These are phyloP conservation scores for Chaetodon auriga DNA, from an alignment of 2,113 vertebrate species.

Conservation along the genomic window DNA sequence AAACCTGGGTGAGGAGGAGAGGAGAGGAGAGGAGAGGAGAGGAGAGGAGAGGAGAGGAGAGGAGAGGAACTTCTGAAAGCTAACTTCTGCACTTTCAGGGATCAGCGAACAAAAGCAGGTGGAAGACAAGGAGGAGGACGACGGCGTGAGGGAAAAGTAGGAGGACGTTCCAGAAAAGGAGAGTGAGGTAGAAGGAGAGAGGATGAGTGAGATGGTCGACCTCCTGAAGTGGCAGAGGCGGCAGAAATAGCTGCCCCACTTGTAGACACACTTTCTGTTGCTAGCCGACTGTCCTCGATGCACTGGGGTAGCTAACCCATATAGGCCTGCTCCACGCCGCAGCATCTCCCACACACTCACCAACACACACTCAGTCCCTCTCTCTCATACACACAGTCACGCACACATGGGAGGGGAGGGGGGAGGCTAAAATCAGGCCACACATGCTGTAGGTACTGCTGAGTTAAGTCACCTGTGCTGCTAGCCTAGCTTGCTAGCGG, in stretches of 20 bases:
- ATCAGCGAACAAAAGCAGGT: conserved; percentile 19
- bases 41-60: too few species aligned
- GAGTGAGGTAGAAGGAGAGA: conserved; percentile 41
- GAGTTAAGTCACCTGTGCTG: conserved; percentile 81
- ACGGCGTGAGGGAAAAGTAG: conserved; percentile 42
- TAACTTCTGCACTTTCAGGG: conserved; percentile 41
- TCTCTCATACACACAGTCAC: conserved; percentile 43
- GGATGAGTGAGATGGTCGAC: conserved; percentile 77
- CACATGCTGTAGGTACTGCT: conserved; percentile 80
- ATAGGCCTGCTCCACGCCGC: conserved; percentile 72
- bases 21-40: too few species aligned
- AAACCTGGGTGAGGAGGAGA: conserved; percentile 26
- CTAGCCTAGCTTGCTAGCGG: conserved; percentile 80
- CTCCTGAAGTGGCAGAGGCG: conserved; percentile 80
- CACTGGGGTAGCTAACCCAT: conserved; percentile 81
- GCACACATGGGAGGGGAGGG: conserved; percentile 29
- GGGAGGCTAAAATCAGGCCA: conserved; percentile 72
- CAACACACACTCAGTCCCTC: conserved; percentile 24
- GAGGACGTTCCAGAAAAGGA: conserved; percentile 61
- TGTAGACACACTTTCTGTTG: conserved; percentile 84
- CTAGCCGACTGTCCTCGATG: conserved; percentile 79
- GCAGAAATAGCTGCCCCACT: conserved; percentile 89
- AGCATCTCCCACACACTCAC: conserved; percentile 46
- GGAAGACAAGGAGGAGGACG: conserved; percentile 19
- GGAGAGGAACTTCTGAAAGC: conserved; percentile 32